A percentile compares a stretch with the other conserved stretches of the same genome.
These are phyloP conservation scores for Bicyclus anynana DNA, from an alignment of 1,140 invertebrate species.

Conservation along the genomic window DNA sequence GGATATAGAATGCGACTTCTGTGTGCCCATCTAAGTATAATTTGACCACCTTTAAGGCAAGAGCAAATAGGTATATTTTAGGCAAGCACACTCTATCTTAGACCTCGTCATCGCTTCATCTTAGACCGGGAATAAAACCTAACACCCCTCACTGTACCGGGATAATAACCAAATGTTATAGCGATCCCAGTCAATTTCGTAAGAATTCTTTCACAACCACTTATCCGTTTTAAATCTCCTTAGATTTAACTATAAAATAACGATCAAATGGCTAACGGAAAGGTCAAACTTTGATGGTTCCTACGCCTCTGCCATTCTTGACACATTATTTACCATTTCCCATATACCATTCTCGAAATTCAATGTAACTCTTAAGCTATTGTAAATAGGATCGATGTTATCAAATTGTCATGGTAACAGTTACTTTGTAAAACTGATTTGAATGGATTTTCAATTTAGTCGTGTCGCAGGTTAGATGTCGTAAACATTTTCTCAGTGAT, in stretches of 20 bases:
- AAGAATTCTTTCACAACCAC: neutral
- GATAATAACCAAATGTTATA: too few relatives aligned
- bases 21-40: too few relatives aligned
- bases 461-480: constrained; percentile 31
- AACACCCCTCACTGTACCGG: too few relatives aligned
- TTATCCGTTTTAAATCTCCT: neutral
- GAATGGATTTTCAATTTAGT: constrained; percentile 37
- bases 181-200: too few relatives aligned
- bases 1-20: too few relatives aligned
- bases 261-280: constrained; percentile 24
- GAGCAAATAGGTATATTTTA: too few relatives aligned
- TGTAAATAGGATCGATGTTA: neutral
- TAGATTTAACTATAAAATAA: constrained; percentile 13
- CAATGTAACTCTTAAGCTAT: neutral
- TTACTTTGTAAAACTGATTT: constrained; percentile 23
- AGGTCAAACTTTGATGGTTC: constrained; percentile 26
- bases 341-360: neutral
- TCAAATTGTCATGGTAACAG: neutral
- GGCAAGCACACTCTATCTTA: too few relatives aligned
- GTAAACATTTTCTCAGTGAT: constrained; percentile 31
- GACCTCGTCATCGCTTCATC: too few relatives aligned
- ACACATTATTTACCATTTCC: constrained; percentile 12
- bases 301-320: constrained; percentile 25
- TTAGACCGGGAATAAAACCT: too few relatives aligned
- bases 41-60: too few relatives aligned